Evolutionary conservation across 1,140 invertebrate species (phyloP).

Genomic region (Papilio glaucus): DNA sequence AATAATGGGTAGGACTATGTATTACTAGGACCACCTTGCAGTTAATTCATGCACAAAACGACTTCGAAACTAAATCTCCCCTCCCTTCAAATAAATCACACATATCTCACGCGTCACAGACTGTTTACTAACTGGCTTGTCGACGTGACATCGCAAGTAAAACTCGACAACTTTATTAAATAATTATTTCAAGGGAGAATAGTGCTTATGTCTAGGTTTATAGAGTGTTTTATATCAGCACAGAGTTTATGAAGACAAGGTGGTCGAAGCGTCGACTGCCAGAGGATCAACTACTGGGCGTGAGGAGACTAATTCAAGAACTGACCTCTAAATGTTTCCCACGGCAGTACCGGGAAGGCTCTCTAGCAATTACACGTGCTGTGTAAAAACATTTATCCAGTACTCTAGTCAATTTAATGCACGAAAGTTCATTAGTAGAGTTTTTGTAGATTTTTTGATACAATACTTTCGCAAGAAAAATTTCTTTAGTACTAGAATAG

Average conservation of each 20-base stretch:
- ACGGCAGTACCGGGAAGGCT: conserved; percentile 29
- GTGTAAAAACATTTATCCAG: conserved; percentile 31
- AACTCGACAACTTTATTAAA: conserved; percentile 32
- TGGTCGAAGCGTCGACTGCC: conserved; percentile 53
- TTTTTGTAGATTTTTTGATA: no score
- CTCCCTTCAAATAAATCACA: conserved; percentile 60
- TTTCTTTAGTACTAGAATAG: no score
- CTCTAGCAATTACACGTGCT: conserved; percentile 38
- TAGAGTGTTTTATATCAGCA: not conserved
- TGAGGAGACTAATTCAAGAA: conserved; percentile 63
- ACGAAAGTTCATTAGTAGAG: no score
- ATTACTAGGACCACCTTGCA: conserved; percentile 49
- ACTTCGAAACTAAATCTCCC: conserved; percentile 57
- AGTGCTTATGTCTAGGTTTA: not conserved
- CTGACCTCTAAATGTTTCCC: conserved; percentile 56
- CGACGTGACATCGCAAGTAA: conserved; percentile 58
- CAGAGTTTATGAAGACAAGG: conserved; percentile 46
- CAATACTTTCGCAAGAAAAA: no score
- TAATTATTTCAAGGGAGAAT: not conserved
- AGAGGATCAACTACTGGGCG: conserved; percentile 52
- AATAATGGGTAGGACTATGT: no score
- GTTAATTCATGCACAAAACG: conserved; percentile 43
- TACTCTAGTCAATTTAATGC: no score
- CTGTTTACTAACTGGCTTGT: conserved; percentile 66
- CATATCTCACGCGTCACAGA: conserved; percentile 51